Conservation (phyloP, 2,888 invertebrate genomes). For the Peribatodes rhomboidaria region DNA sequence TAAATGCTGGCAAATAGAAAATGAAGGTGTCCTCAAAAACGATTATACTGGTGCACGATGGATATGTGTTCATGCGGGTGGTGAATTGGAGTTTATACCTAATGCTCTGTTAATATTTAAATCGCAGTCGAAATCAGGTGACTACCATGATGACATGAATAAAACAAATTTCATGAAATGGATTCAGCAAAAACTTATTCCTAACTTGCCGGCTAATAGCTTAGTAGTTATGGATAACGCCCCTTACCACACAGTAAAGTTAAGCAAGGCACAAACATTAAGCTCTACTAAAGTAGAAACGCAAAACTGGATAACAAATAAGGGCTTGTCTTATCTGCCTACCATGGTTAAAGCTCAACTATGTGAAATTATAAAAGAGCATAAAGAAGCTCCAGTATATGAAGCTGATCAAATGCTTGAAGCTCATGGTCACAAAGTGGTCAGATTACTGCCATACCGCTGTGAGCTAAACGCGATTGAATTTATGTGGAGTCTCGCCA, state of each 20-base stretch:
- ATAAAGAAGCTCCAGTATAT: constrained; percentile 43
- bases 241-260: constrained; percentile 25
- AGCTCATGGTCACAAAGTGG: constrained; percentile 40
- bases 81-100: constrained; percentile 35
- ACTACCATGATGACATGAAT: constrained; percentile 39
- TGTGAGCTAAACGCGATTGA: constrained; percentile 42
- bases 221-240: constrained; percentile 31
- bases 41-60: constrained; percentile 6
- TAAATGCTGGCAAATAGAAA: constrained; percentile 4
- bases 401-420: constrained; percentile 41
- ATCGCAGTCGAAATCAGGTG: constrained; percentile 30
- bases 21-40: constrained; percentile 1
- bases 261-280: constrained; percentile 34
- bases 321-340: constrained; percentile 13
- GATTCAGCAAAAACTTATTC: constrained; percentile 34
- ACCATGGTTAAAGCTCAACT: constrained; percentile 40
- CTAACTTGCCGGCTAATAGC: constrained; percentile 29
- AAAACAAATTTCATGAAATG: constrained; percentile 40
- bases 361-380: constrained; percentile 42
- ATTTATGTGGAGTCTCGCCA: constrained; percentile 44
- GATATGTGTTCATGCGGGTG: constrained; percentile 28
- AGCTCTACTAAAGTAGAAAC: constrained; percentile 10
- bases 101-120: constrained; percentile 28
- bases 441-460: constrained; percentile 41
- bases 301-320: constrained; percentile 14